Evolutionary conservation across 2,888 invertebrate genomes (phyloP).

Genomic region (Eristalinus sepulchralis): DNA sequence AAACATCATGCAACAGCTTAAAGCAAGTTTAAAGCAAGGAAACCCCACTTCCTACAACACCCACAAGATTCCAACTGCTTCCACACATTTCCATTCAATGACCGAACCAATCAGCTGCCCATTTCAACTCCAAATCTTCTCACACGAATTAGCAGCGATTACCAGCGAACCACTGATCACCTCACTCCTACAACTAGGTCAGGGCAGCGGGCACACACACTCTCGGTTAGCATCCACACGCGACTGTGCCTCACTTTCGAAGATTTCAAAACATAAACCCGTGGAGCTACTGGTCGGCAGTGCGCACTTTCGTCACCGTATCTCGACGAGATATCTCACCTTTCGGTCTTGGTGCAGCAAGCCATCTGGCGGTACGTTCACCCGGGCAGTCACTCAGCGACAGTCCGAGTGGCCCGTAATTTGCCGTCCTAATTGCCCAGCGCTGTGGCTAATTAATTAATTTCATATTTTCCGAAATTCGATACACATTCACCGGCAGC

Average conservation of each 20-base stretch:
- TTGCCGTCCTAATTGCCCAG: conserved; percentile 63
- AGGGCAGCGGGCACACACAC: background rate
- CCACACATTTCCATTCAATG: too few species aligned
- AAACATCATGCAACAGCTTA: too few species aligned
- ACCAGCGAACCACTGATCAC: background rate
- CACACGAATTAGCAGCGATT: background rate
- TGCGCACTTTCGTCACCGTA: background rate
- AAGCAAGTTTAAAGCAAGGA: too few species aligned
- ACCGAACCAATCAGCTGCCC: too few species aligned
- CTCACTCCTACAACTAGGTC: background rate
- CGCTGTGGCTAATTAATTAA: conserved; percentile 65
- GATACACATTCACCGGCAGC: conserved; percentile 58
- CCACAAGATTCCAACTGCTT: too few species aligned
- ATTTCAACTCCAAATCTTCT: background rate
- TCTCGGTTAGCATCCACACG: background rate
- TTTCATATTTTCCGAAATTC: conserved; percentile 65
- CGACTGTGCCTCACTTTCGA: background rate
- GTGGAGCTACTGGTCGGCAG: background rate
- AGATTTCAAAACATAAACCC: background rate
- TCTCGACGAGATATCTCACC: conserved; percentile 5
- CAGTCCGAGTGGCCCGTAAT: too few species aligned
- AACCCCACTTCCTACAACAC: too few species aligned
- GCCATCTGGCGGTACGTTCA: conserved; percentile 58
- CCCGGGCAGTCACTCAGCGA: conserved; percentile 43
- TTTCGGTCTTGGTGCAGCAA: conserved; percentile 37